Base-by-base conservation (phyloP, 2,888 invertebrate genomes). In the Drosophila prolongata region DNA sequence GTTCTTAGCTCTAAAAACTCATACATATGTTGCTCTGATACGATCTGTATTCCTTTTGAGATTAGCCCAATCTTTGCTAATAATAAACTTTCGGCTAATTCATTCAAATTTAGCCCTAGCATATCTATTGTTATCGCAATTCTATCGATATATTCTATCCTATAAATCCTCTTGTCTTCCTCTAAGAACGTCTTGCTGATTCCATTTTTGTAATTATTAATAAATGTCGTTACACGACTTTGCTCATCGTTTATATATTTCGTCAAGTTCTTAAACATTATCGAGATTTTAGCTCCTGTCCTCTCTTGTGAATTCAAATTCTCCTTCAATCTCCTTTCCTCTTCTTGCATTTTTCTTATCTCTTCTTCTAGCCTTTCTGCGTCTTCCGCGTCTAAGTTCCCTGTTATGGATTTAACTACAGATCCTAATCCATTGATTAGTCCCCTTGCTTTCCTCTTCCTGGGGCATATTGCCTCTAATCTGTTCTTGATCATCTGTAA, bases 111-210 rank as follows among this genome's bases (percentile, higher is more conserved):
- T 8, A 47, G 13, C 13, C 8, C 10, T 0, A 30, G n/a, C 27
- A 14, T 35, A 19, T 35, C 37, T 9, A 30, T 47, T 30, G 47
- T 47, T 30, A 52, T 52, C 16, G 42, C 16, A 10, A 42, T 42
- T 42, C 16, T 42, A 5, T 42, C 5, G 42, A 42, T 42, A 42
- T 42, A 42, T 16, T 42, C 42, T 42, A 16, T 42, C 42, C 16
- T 10, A 16, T 16, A 42, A 42, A 42, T 42, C 10, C 42, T 42
- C 16, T 42, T 42, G 42, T 42, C 9, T 16, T 42, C 42, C 10
- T 16, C 42, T 3, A 42, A 5, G 9, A 42, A 16, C 16, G 42
- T 42, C 42, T 42, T 42, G 16, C 42, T 42, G 42, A 42, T 42
- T 42, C 16, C 42, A 19, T 35, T 47, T 11, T 37, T 35, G 8